These are phyloP conservation scores for Cetonia aurata DNA, from an alignment of 2,888 invertebrate species.

Conservation along the genomic window DNA sequence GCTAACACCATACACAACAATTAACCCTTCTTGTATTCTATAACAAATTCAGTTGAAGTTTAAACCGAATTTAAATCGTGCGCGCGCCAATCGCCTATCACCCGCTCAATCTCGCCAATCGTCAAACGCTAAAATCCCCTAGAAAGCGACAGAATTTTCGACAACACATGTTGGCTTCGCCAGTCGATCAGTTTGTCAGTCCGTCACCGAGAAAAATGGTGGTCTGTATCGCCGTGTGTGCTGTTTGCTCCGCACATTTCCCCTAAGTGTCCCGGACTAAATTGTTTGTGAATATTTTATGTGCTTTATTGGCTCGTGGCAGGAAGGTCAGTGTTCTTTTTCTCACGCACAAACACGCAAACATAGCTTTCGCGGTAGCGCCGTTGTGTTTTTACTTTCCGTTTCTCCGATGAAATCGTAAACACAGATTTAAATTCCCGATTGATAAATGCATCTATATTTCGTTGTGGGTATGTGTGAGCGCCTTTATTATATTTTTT, in stretches of 20 bases:
- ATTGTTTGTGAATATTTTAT: constrained; percentile 37
- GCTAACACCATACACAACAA: no score
- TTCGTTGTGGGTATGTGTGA: neutral
- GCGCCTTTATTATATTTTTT: no score
- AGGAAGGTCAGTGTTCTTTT: constrained; percentile 22
- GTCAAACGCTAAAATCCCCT: neutral
- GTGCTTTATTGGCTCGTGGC: constrained; percentile 16
- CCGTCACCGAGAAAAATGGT: constrained; percentile 34
- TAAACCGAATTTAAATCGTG: neutral
- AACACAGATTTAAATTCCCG: constrained; percentile 14
- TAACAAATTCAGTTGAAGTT: no score
- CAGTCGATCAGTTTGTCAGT: constrained; percentile 23
- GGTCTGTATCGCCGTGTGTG: constrained; percentile 14
- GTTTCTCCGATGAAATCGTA: constrained; percentile 21
- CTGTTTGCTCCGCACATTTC: constrained; percentile 6
- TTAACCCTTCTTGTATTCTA: no score
- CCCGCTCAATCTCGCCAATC: neutral
- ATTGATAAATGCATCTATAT: constrained; percentile 5
- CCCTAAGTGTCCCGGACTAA: constrained; percentile 23
- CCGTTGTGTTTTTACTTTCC: neutral
- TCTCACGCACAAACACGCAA: constrained; percentile 1
- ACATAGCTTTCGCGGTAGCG: neutral
- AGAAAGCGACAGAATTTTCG: constrained; percentile 26
- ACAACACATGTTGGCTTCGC: constrained; percentile 37
- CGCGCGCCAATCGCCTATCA: constrained; percentile 6